Base-by-base conservation (phyloP, 1,140 invertebrate species). In the Drosophila oshimai region DNA sequence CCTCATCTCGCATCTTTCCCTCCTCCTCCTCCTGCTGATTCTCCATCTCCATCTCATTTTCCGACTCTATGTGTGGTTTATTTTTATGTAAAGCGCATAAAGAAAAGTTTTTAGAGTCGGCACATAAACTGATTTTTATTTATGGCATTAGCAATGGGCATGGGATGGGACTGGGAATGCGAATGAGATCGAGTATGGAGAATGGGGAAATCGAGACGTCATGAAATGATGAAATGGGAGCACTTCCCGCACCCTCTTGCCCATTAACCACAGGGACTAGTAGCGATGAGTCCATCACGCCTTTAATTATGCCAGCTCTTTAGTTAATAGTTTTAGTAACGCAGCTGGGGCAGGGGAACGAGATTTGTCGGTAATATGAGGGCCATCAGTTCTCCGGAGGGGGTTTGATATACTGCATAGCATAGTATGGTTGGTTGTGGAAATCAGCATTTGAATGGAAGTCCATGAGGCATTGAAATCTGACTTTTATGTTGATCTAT, bases 61-160 rank as follows among this genome's bases (percentile, higher is more conserved):
- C 42, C 29, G 13, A 45, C 34, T 75, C 36, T 58, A 60, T 58
- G 55, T 74, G 58, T 86, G 80, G 51, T 74, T 74, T 79, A 83
- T 84, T 86, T 83, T 84, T 86, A 84, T 84, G 79, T 84, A 84
- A 84, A 86, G 75, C 80, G 80, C 79, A 84, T 84, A 72, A 86
- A 71, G 80, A 84, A 86, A 86, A 84, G 54, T 86, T 86, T 84
- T 86, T 79, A 74, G 79, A 84, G 80, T 84, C 83, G 49, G 39
- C 70, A 84, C 79, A 86, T 84, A 84, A 84, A 84, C 70, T 86
- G 80, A 86, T 86, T 84, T 84, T 86, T 79, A 86, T 84, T 84
- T 84, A 84, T 84, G 79, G 72, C 49, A 68, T 60, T 55, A 54
- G 44, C 54, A 69, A 24, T 77, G 74, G 60, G 58, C 42, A 29